Conservation (phyloP, 2,888 invertebrate genomes). For the Hymenopus coronatus region DNA sequence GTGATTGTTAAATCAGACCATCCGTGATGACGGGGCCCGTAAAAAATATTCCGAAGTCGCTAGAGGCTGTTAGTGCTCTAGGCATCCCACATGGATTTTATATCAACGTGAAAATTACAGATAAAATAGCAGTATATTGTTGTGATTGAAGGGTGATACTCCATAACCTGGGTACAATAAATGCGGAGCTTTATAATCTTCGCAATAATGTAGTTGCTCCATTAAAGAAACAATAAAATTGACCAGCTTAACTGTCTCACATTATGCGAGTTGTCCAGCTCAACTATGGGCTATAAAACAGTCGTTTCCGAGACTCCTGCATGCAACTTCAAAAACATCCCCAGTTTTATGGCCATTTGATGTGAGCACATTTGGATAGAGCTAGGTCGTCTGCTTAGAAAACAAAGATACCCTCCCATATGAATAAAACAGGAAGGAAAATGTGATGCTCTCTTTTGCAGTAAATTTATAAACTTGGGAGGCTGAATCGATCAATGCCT, state of each 20-base stretch:
- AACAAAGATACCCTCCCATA: not conserved
- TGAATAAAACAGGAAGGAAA: not conserved
- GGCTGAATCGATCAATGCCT: too few relatives aligned
- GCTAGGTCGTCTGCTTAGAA: not conserved
- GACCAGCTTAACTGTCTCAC: not conserved
- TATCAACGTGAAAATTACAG: not conserved
- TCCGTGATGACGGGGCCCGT: too few relatives aligned
- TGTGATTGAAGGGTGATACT: not conserved
- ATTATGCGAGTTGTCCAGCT: not conserved
- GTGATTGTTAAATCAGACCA: too few relatives aligned
- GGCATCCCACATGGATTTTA: not conserved
- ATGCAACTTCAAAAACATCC: not conserved
- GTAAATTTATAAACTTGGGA: not conserved
- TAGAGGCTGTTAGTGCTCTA: too few relatives aligned
- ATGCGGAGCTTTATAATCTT: not conserved
- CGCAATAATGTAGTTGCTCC: not conserved
- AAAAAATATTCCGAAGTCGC: too few relatives aligned
- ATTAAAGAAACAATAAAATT: not conserved
- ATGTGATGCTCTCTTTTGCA: not conserved
- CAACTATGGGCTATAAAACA: not conserved
- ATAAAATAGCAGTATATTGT: not conserved
- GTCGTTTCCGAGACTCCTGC: not conserved
- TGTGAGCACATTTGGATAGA: not conserved
- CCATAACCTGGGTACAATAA: not conserved
- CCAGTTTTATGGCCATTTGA: not conserved